Base-by-base conservation (phyloP, 2,888 invertebrate genomes). In the Nemoura dubitans region DNA sequence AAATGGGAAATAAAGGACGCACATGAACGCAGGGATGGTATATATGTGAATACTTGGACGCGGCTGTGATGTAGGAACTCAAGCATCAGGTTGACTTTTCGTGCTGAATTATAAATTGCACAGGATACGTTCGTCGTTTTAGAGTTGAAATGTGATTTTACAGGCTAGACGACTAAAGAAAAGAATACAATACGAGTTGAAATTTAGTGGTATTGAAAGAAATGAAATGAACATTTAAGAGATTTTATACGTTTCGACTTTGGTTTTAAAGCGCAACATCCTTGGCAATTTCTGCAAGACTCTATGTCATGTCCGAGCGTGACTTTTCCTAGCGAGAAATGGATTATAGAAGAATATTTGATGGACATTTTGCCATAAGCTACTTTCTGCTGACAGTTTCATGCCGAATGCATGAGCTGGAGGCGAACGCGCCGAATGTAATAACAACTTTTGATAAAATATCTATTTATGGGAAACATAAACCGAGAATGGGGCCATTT, bases 371-470 rank as follows among this genome's bases (percentile, higher is more conserved):
- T 28, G 28, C 30, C n/a, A 30, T 81, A 81, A 81, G 81, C 28
- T 28, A 29, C 81, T 81, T 30, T 28, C 81, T 30, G 81, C 30
- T 81, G 81, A 81, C 81, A 81, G 0, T 81, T 81, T 81, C 14
- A 81, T 81, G 81, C 81, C 30, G 28, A 81, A 81, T 81, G 16
- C 27, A 81, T 81, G 81, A 81, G 81, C 81, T 81, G 7, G 30
- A 21, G 59, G 27, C 26, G 28, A 16, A 26, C 78, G 78, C 78
- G 29, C 28, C 2, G 28, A 81, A n/a, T n/a, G 81, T 81, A 28
- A 81, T 81, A 30, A 81, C 28, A 81, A 81, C 81, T 29, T 81
- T 81, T 29, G 81, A 81, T 81, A 81, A 81, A 81, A 81, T 81
- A 81, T 27, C 81, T 81, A 14, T 81, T 30, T 30, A 30, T 29